Evolutionary conservation across 2,888 invertebrate genomes (phyloP).

Genomic region (Caenorhabditis auriculariae): DNA sequence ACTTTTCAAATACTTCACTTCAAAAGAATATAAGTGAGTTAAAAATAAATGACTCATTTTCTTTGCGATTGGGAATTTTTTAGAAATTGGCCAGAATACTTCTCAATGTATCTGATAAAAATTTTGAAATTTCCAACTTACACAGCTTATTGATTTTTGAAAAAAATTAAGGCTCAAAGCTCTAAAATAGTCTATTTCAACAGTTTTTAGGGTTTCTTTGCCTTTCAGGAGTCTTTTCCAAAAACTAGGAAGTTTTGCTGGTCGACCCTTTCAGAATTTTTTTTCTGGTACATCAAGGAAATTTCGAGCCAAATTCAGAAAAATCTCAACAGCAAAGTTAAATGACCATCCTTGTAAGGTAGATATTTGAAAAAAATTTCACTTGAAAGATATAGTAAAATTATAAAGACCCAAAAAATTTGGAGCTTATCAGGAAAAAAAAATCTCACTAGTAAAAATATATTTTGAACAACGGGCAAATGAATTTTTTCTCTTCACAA

Average conservation of each 20-base stretch:
- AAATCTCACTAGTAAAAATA: not conserved
- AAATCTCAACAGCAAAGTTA: conserved; percentile 11
- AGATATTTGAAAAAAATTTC: not conserved
- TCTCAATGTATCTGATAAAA: not conserved
- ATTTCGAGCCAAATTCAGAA: no score
- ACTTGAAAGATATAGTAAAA: not conserved
- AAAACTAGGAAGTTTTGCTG: no score
- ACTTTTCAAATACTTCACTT: no score
- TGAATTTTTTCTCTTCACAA: not conserved
- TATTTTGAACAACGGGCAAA: not conserved
- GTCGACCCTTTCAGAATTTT: no score
- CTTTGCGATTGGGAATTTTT: no score
- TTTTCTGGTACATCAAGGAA: no score
- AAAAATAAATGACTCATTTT: no score
- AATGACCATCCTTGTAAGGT: not conserved
- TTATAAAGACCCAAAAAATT: not conserved
- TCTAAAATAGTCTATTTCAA: no score
- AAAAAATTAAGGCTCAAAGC: no score
- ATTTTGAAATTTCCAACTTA: not conserved
- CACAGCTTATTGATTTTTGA: not conserved
- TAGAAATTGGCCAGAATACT: no score
- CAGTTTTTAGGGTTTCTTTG: not conserved
- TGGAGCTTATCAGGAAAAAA: not conserved
- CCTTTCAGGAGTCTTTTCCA: conserved; percentile 29
- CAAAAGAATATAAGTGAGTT: no score